Base-by-base conservation (phyloP, 2,888 invertebrate species). In the Suillia variegata region DNA sequence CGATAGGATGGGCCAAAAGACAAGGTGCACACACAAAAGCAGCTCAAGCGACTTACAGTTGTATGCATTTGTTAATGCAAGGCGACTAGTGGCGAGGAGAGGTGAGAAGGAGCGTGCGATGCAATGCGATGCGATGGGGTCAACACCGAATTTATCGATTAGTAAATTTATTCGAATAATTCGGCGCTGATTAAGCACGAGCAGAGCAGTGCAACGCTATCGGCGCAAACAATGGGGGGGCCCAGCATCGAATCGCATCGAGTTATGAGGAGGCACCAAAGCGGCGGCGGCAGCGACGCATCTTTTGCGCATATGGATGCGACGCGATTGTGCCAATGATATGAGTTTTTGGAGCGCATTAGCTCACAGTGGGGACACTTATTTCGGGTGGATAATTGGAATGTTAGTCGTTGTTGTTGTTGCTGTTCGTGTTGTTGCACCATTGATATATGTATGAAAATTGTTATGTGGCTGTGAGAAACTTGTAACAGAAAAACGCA, bases 291-390 rank as follows among this genome's bases (percentile, higher is more conserved):
- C n/a, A n/a, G n/a, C n/a, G n/a, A n/a, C n/a, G n/a, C n/a, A n/a
- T n/a, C n/a, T n/a, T n/a, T n/a, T 8, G 38, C n/a, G 38, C 38
- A 4, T 38, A n/a, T n/a, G n/a, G 38, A 26, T 10, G 6, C n/a
- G 71, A 26, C 26, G 6, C n/a, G 71, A 72, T 72, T 72, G 71
- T 72, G 71, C 73, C 71, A 72, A 74, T 68, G 71, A 72, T 72
- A 72, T 70, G 73, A 74, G 71, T 74, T 73, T 38, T 8, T 38
- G 38, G 38, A 38, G 38, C 38, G 38, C 38, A 38, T 38, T 38
- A 13, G 38, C 4, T 4, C 38, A n/a, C 38, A 38, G 38, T 38
- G 38, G 38, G n/a, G 38, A 38, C 38, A 38, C 38, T 38, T 56
- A 53, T 62, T 56, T 42, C 33, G 54, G 60, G 64, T 60, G 60